Base-by-base conservation (phyloP, 2,797 vertebrate species). In the Botia almorhae region DNA sequence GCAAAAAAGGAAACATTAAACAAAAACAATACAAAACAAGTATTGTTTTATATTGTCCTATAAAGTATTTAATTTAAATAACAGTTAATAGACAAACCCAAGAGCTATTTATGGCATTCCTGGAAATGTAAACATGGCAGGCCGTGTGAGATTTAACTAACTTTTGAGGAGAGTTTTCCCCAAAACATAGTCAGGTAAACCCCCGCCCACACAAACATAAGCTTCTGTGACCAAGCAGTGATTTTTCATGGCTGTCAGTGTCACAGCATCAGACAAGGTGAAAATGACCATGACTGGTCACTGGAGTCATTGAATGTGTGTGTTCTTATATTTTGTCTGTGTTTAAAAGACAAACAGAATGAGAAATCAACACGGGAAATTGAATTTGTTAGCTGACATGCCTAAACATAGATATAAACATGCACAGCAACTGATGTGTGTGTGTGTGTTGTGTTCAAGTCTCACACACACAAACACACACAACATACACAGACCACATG, bases 401-500 rank as follows among this genome's bases (percentile, higher is more conserved):
- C 17, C 76, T 82, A 75, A 46, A 69, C 10, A 3, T 14, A 53
- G 7, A 70, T 60, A 61, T 69, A 71, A 55, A 63, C 33, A 17
- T 53, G 21, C 58, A 77, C 26, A 39, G 60, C 12, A 23, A 63
- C 26, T 81, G 43, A 43, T 19, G 55, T 69, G 55, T 70, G 51
- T 43, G 39, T 43, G 39, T 43, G 3, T 79, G 72, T 79, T 58
- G 23, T 17, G 29, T 74, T 72, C 33, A 43, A n/a, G 29, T 4
- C 29, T 4, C 1, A 29, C 29, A 29, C 29, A 29, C 29, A 29
- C 29, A 29, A 1, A 29, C 29, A 29, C 29, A 29, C 29, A 29
- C 29, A 29, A 43, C 70, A 60, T 1, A 43, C 82, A 82, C 78
- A 90, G 90, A 91, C 90, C 90, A 90, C 74, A 89, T 88, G 87